phyloP scores from a whole-genome alignment of 2,797 vertebrate species.

The Platyrinchus mystaceus region DNA sequence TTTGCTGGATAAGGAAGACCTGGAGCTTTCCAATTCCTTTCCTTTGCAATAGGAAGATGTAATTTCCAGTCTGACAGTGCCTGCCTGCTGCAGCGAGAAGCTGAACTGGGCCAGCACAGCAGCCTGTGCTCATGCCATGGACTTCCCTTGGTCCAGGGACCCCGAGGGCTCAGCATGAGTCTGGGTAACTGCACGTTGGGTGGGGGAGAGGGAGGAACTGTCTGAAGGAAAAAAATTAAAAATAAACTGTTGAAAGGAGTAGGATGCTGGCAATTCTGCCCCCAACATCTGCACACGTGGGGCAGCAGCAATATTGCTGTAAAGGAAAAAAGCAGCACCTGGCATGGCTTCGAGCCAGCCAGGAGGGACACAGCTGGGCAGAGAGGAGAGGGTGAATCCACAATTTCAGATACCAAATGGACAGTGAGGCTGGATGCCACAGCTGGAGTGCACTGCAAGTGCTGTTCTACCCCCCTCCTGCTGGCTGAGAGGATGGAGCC shows the following conservation, averaged over 20 bases:
- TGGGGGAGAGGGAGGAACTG: background rate
- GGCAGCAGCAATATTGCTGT: background rate
- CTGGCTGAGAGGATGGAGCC: background rate
- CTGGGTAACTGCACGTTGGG: background rate
- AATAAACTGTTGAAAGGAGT: background rate
- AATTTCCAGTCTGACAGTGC: background rate
- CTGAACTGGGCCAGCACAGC: background rate
- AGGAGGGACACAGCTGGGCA: background rate
- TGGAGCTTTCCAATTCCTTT: background rate
- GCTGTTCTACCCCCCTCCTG: background rate
- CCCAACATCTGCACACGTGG: background rate
- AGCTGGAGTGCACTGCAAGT: background rate
- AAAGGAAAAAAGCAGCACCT: background rate
- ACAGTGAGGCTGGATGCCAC: background rate
- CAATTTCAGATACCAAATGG: background rate
- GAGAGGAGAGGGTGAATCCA: background rate
- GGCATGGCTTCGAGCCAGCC: background rate
- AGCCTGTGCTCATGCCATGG: accelerated
- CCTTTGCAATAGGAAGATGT: background rate
- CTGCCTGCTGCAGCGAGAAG: background rate
- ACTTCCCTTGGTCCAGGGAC: background rate
- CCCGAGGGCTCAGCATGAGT: background rate
- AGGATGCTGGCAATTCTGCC: background rate
- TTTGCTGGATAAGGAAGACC: background rate
- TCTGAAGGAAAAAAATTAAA: background rate